These are phyloP conservation scores for Mesoclemmys tuberculata DNA, from an alignment of 2,113 vertebrate species.

Conservation along the genomic window DNA sequence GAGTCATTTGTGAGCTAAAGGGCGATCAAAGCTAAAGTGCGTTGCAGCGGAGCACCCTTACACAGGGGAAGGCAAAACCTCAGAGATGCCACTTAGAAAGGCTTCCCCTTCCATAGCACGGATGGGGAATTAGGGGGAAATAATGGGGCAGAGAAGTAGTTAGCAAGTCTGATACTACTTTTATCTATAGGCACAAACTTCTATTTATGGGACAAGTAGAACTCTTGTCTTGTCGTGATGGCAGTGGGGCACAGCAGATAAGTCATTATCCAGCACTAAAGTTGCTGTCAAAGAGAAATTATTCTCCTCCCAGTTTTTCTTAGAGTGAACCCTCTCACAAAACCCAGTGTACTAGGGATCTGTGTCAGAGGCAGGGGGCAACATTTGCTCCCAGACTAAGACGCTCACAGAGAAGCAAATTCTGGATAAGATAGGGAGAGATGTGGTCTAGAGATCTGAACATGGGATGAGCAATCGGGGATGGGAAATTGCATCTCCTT, in stretches of 20 bases:
- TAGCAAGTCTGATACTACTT: neutral
- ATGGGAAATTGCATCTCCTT: neutral
- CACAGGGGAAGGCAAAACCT: too few relatives aligned
- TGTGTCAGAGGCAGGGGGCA: neutral
- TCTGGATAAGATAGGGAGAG: neutral
- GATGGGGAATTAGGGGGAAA: neutral
- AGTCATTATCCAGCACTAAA: neutral
- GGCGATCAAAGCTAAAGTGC: too few relatives aligned
- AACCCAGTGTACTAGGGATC: neutral
- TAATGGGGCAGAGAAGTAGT: neutral
- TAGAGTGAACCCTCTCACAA: neutral
- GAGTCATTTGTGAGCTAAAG: too few relatives aligned
- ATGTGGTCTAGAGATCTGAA: neutral
- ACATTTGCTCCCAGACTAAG: neutral
- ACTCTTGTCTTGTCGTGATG: neutral
- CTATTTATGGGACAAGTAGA: too few relatives aligned
- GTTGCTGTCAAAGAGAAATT: neutral
- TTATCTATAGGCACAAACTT: neutral
- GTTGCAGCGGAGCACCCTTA: too few relatives aligned
- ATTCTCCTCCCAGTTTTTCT: neutral
- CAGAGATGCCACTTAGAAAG: too few relatives aligned
- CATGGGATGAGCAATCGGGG: neutral
- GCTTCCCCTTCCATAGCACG: too few relatives aligned
- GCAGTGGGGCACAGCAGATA: neutral
- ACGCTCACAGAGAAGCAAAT: neutral